These are phyloP conservation scores for Uropsilus gracilis DNA, from an alignment of 2,113 vertebrate genomes.

Conservation along the genomic window DNA sequence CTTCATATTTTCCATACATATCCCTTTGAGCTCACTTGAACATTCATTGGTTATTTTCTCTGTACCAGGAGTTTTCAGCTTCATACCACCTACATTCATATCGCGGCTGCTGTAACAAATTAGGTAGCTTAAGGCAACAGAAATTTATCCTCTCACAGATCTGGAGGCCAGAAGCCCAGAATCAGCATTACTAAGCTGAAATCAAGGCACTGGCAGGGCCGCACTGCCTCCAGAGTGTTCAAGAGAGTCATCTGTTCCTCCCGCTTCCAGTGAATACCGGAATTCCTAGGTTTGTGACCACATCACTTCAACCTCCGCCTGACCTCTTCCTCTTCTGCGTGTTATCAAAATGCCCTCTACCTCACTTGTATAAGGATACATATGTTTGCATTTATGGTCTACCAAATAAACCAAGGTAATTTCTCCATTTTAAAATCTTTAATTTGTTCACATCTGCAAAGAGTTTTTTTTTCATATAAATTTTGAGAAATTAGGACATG, in stretches of 20 bases:
- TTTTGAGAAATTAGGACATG: background rate
- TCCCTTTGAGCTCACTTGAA: background rate
- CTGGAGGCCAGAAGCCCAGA: background rate
- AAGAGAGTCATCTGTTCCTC: background rate
- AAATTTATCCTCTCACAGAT: background rate
- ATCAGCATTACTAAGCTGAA: background rate
- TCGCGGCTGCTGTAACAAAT: background rate
- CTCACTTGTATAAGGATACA: background rate
- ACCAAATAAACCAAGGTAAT: background rate
- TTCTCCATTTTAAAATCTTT: constrained; percentile 3
- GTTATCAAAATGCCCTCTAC: background rate
- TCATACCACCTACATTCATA: constrained; percentile 11
- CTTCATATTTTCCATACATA: background rate
- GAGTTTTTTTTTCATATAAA: background rate
- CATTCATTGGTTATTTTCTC: background rate
- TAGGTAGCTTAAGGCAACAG: background rate
- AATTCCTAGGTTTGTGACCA: background rate
- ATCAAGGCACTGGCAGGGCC: background rate
- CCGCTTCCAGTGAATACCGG: background rate
- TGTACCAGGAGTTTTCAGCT: background rate
- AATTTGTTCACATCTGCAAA: background rate
- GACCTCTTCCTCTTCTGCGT: background rate
- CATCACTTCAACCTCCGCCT: background rate
- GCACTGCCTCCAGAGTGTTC: background rate
- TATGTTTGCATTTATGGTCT: background rate